These are phyloP conservation scores for Grammomys dolichurus DNA, from an alignment of 2,113 vertebrate genomes.

Conservation along the genomic window DNA sequence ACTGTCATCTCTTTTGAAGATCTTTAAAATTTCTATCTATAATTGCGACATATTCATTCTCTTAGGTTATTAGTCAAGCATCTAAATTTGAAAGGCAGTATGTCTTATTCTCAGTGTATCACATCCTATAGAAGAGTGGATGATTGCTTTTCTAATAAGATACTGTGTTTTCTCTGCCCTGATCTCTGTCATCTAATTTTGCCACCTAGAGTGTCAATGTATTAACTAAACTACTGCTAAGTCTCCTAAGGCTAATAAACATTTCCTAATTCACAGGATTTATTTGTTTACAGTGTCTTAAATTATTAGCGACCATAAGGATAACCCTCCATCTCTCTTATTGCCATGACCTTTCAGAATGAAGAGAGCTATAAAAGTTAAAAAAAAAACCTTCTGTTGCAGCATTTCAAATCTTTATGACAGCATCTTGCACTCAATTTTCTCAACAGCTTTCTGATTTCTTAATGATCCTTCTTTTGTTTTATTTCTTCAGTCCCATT, in stretches of 20 bases:
- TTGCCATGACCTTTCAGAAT: conserved; percentile 85
- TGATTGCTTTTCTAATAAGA: conserved; percentile 41
- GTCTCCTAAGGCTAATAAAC: conserved; percentile 82
- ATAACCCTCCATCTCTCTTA: conserved; percentile 81
- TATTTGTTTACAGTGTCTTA: conserved; percentile 87
- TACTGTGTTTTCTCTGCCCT: conserved; percentile 44
- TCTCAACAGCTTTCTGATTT: conserved; percentile 82
- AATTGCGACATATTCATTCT: not conserved
- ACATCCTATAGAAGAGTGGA: not conserved
- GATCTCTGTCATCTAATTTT: conserved; percentile 75
- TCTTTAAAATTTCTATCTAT: not conserved
- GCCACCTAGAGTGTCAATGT: conserved; percentile 48
- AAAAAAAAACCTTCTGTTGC: not conserved
- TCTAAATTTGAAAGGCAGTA: conserved; percentile 41
- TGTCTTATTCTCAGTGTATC: conserved; percentile 53
- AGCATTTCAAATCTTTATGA: conserved; percentile 85
- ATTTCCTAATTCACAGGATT: conserved; percentile 80
- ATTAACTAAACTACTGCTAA: conserved; percentile 75
- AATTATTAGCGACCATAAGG: conserved; percentile 84
- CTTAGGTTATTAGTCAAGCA: not conserved
- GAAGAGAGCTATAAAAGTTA: conserved; percentile 81
- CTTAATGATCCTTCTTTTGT: conserved; percentile 78
- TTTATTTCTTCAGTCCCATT: conserved; percentile 81
- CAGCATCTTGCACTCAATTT: conserved; percentile 77
- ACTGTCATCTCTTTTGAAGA: not conserved